Base-by-base conservation (phyloP, 2,113 vertebrate species). In the Triplophysa siluroides region DNA sequence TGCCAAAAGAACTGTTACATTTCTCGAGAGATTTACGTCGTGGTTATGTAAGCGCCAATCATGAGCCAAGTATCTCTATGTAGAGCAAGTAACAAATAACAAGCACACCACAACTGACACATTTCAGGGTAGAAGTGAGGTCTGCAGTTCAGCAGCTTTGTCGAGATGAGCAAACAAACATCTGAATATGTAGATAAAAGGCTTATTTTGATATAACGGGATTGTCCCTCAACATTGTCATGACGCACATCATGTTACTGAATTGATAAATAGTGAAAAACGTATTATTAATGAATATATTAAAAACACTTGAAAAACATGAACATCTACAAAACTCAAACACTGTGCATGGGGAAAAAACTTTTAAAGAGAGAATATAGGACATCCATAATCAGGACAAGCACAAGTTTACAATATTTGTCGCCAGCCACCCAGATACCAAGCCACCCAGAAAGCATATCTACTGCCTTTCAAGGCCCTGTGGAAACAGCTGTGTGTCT, bases 381-480 rank as follows among this genome's bases (percentile, higher is more conserved):
- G 65, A 41, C 76, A 45, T 16, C 52, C 76, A 69, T 38, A 78
- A 78, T 45, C 76, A 78, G 52, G 65, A 58, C 50, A 69, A 21
- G 62, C 29, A 33, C 47, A 68, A 43, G 16, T 45, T 68, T n/a
- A 26, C 50, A 64, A 38, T 62, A 38, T 9, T 43, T 67, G 29
- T 52, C 23, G 29, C 76, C 33, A 60, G 29, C 52, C 26, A 78
- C 26, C 61, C 60, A 38, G 63, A 52, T 67, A 78, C 56, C 52
- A 26, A 78, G 50, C 61, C 62, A 41, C 75, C 47, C n/a, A 68
- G 50, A 47, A 56, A 14, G 71, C 52, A 60, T 19, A 60, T 5
- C 70, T 60, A 26, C 19, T 38, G 38, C 21, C 50, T 13, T 4
- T 74, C 71, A 74, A 43, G 29, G 29, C 41, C 8, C 26, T 33